These are phyloP conservation scores for Pseudochaenichthys georgianus DNA, from an alignment of 2,797 vertebrate species.

Conservation along the genomic window DNA sequence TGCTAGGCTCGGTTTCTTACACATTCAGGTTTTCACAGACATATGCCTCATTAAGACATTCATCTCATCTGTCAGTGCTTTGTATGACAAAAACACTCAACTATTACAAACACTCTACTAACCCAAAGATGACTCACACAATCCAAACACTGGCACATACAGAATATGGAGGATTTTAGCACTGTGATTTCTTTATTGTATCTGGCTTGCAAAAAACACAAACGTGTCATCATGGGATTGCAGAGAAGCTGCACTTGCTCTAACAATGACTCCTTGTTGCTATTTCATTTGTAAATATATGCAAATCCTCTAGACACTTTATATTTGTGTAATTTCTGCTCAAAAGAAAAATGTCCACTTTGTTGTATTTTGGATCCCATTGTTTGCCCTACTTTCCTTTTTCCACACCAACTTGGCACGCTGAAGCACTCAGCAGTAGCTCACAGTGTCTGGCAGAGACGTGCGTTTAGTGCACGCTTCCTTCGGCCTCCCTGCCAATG, in stretches of 20 bases:
- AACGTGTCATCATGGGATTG: constrained; percentile 23
- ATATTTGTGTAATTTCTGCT: constrained; percentile 52
- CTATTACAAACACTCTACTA: neutral
- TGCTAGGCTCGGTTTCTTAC: neutral
- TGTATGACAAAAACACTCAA: neutral
- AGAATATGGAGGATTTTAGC: constrained; percentile 11
- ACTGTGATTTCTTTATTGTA: constrained; percentile 16
- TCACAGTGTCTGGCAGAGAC: constrained; percentile 60
- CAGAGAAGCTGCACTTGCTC: constrained; percentile 16
- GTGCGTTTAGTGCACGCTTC: constrained; percentile 53
- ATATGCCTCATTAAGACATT: neutral
- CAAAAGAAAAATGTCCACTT: constrained; percentile 57
- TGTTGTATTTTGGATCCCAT: constrained; percentile 59
- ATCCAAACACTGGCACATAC: neutral
- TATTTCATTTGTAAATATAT: constrained; percentile 64
- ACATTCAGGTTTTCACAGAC: constrained; percentile 4
- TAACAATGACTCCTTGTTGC: constrained; percentile 39
- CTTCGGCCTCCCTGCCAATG: constrained; percentile 53
- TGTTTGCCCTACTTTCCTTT: constrained; percentile 70
- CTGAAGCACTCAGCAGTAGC: constrained; percentile 50
- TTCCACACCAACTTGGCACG: constrained; percentile 57
- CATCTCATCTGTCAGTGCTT: neutral
- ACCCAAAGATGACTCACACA: neutral
- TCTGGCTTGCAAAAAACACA: constrained; percentile 20
- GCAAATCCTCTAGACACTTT: constrained; percentile 59